These are phyloP conservation scores for Meloidogyne hapla DNA, from an alignment of 1,140 invertebrate species.

Conservation along the genomic window DNA sequence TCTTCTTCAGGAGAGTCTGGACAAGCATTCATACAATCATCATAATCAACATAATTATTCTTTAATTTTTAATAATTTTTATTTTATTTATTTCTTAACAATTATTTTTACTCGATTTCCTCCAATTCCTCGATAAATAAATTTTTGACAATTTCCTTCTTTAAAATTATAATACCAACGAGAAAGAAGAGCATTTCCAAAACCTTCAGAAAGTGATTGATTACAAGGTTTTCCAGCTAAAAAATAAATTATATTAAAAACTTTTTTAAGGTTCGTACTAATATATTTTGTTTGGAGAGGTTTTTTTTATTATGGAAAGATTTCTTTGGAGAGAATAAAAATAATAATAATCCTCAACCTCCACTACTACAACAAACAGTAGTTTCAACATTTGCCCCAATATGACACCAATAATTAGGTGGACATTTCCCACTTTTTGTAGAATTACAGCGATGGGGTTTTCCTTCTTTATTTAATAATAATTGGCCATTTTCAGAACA, in stretches of 20 bases:
- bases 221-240: slow-evolving; percentile 53
- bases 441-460: slow-evolving; percentile 52
- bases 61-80: slow-evolving; percentile 32
- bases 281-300: too few relatives aligned
- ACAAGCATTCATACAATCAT: slow-evolving; percentile 49
- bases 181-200: slow-evolving; percentile 47
- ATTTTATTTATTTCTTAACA: slow-evolving; percentile 40
- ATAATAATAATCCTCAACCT: too few relatives aligned
- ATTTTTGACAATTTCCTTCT: slow-evolving; percentile 52
- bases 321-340: too few relatives aligned
- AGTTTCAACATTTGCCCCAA: slow-evolving; percentile 55
- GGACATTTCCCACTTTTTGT: slow-evolving; percentile 51
- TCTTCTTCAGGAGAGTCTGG: slow-evolving; percentile 36
- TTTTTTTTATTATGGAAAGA: too few relatives aligned
- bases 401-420: slow-evolving; percentile 59
- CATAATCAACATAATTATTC: slow-evolving; percentile 44
- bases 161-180: slow-evolving; percentile 55
- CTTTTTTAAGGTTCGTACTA: too few relatives aligned
- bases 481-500: slow-evolving; percentile 55
- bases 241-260: slow-evolving; percentile 1
- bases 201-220: slow-evolving; percentile 52
- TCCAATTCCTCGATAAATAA: slow-evolving; percentile 59
- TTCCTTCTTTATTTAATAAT: slow-evolving; percentile 49
- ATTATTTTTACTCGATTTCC: slow-evolving; percentile 62
- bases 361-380: slow-evolving; percentile 61